Evolutionary conservation across 2,113 vertebrate genomes (phyloP), one percentile per base, ranked within the genome.

Genomic region (Salminus brasiliensis): DNA sequence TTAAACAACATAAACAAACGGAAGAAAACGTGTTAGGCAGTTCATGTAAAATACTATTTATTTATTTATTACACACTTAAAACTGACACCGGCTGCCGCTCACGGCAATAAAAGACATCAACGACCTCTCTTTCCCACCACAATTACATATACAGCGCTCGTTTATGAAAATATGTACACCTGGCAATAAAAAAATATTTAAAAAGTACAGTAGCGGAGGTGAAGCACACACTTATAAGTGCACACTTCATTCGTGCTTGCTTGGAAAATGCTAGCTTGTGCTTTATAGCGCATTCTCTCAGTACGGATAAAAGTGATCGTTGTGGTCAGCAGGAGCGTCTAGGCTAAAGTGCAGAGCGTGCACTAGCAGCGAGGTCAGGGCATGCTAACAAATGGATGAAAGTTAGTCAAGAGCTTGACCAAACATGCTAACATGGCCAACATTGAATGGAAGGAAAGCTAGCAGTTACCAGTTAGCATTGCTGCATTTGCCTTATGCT

Each of bases 41-140:
- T 74, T 89, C 75, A 77, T 91, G 91, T 82, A 92, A 92, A 92
- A 93, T 87, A 77, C 91, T 91, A 90, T 93, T 92, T 90, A 91
- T 90, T n/a, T n/a, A n/a, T n/a, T n/a, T 81, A 41, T 72, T 71
- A 76, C 47, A 92, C 86, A 85, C 75, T 86, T 89, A 81, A 90
- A 91, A 89, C 84, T 86, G 81, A 84, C 79, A 86, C 30, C 10
- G 5, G 15, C 1, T 34, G 29, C 84, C 86, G 36, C 82, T 45
- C 74, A 81, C 59, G 81, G 79, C 57, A 78, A 53, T 86, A 79
- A 87, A 83, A 87, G 76, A 9, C 75, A 78, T 77, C 36, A 53
- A 84, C 81, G 81, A 84, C 80, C 49, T 86, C 30, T 73, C 36
- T 21, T 79, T n/a, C 41, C 68, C 52, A 67, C 43, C 66, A 60